phyloP scores from a whole-genome alignment of 2,888 invertebrate species.

The Agriotes lineatus region DNA sequence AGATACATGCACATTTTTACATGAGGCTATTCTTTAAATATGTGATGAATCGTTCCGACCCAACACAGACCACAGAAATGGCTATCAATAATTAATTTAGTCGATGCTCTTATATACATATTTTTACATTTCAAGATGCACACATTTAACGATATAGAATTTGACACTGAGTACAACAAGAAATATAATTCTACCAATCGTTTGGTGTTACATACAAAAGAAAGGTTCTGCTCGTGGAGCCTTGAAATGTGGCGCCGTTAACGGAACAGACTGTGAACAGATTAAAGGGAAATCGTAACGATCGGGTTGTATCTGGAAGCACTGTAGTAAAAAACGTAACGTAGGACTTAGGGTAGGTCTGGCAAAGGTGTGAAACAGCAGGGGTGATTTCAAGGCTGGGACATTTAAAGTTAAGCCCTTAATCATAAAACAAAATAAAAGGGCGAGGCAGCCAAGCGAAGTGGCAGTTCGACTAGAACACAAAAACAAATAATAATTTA shows the following conservation, averaged over 20 bases:
- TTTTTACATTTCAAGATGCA: constrained; percentile 53
- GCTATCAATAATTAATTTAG: constrained; percentile 40
- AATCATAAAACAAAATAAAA: no score
- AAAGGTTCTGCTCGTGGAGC: constrained; percentile 20
- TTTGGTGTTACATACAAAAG: constrained; percentile 50
- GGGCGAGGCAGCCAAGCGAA: no score
- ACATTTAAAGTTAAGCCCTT: no score
- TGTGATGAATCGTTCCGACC: constrained; percentile 41
- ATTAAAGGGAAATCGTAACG: constrained; percentile 17
- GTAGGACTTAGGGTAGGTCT: no score
- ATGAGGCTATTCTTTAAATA: constrained; percentile 49
- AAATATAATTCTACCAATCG: constrained; percentile 58
- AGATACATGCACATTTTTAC: constrained; percentile 32
- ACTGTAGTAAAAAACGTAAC: no score
- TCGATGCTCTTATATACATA: constrained; percentile 45
- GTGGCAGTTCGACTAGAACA: constrained; percentile 38
- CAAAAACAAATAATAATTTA: constrained; percentile 35
- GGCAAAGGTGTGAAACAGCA: no score
- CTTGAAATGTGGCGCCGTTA: no score
- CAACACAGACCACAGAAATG: constrained; percentile 46
- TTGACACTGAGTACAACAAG: constrained; percentile 61
- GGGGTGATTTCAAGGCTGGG: no score
- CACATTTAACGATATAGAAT: constrained; percentile 61
- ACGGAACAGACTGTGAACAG: constrained; percentile 23
- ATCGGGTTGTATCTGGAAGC: constrained; percentile 24